A percentile compares a stretch with the other conserved stretches of the same genome.
phyloP scores from a whole-genome alignment of 2,113 vertebrate genomes.

The Mormyrus iriodes region DNA sequence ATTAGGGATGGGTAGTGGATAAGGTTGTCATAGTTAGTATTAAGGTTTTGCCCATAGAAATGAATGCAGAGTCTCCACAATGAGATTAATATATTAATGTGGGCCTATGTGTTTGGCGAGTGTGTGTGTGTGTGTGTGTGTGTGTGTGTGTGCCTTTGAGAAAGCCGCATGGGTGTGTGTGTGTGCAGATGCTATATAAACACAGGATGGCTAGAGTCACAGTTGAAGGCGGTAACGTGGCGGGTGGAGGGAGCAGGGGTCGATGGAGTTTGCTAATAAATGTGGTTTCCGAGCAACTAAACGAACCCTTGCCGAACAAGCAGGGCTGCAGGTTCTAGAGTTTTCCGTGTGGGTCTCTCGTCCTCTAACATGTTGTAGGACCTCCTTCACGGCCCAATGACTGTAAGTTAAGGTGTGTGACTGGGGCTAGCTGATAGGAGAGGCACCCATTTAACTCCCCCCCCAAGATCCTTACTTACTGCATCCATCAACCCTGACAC shows the following conservation, averaged over 20 bases:
- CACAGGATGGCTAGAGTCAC: not conserved
- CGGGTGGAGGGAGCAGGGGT: constrained; percentile 21
- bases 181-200: not conserved
- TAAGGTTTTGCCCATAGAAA: too few species aligned
- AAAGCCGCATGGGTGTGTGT: not conserved
- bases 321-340: constrained; percentile 37
- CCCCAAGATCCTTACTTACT: constrained; percentile 1
- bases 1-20: too few species aligned
- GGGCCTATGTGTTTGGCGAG: not conserved
- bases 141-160: not conserved
- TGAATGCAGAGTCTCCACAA: too few species aligned
- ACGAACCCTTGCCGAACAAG: constrained; percentile 35
- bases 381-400: not conserved
- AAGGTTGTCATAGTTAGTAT: too few species aligned
- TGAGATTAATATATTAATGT: not conserved
- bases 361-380: not conserved
- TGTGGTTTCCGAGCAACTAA: constrained; percentile 20
- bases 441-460: not conserved
- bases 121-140: not conserved
- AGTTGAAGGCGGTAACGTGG: not conserved
- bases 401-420: not conserved
- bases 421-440: not conserved
- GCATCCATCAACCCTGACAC: constrained; percentile 41
- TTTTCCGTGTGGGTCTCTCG: constrained; percentile 34
- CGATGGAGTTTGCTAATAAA: constrained; percentile 35